Percentiles rank a stretch among this genome's conserved stretches.
Evolutionary conservation across 2,797 vertebrate species (phyloP).

Genomic region (Myotis vivesi): DNA sequence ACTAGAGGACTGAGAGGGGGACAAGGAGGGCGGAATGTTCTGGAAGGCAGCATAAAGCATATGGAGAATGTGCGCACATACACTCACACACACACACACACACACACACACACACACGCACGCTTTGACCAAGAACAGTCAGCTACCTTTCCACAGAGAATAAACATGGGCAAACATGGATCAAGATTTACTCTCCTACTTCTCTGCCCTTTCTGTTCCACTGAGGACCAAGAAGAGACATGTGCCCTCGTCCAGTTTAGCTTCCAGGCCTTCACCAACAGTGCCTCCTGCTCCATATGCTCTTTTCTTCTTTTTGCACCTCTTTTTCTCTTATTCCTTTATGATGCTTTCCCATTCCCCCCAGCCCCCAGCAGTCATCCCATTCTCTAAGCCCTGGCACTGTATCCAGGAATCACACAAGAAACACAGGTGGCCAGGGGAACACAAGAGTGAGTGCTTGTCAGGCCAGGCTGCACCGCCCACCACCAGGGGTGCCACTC

Average conservation of each 20-base stretch:
- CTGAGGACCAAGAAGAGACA: background rate
- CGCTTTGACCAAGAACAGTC: background rate
- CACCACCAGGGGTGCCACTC: accelerated
- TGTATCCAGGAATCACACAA: background rate
- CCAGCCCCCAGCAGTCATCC: accelerated
- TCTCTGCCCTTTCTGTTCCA: background rate
- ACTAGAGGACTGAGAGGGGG: background rate
- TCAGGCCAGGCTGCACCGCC: accelerated
- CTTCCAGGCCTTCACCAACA: background rate
- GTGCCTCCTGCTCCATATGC: background rate
- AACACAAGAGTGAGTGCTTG: background rate
- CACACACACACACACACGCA: background rate
- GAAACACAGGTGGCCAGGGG: background rate
- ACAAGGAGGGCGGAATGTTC: background rate
- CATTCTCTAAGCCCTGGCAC: background rate
- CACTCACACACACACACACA: background rate
- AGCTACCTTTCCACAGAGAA: background rate
- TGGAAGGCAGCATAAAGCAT: background rate
- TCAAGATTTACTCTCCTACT: too few relatives aligned
- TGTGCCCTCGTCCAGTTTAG: background rate
- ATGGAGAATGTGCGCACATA: background rate
- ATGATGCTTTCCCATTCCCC: background rate
- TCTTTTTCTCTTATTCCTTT: background rate
- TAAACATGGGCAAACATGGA: background rate
- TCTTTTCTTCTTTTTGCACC: background rate